Evolutionary conservation across 2,888 invertebrate species (phyloP).

Genomic region (Corythucha ciliata): DNA sequence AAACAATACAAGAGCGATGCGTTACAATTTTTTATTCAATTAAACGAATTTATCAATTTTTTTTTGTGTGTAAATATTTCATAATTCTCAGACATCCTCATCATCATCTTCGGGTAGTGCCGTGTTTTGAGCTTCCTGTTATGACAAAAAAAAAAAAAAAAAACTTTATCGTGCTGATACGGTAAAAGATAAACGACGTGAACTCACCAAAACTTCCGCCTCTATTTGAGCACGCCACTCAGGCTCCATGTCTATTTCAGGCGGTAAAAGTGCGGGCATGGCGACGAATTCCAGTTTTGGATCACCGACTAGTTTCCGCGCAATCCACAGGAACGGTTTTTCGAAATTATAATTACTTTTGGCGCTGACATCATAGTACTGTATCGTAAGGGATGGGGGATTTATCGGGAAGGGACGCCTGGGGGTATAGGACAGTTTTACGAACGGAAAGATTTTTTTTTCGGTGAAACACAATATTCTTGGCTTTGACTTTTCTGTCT

Average conservation of each 20-base stretch:
- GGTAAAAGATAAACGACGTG: no score
- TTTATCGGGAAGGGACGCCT: no score
- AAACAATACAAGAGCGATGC: no score
- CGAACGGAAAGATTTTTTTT: slow-evolving; percentile 98
- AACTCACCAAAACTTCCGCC: background rate
- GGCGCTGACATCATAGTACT: slow-evolving; percentile 99
- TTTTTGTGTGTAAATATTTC: no score
- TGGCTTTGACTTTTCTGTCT: slow-evolving; percentile 98
- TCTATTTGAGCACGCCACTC: background rate
- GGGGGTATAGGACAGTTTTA: no score
- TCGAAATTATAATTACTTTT: slow-evolving; percentile 99
- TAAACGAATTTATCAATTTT: no score
- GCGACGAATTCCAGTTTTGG: slow-evolving; percentile 98
- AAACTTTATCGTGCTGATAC: no score
- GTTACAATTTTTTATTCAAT: no score
- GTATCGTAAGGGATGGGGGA: no score
- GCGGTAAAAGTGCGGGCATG: slow-evolving; percentile 95
- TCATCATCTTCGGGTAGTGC: no score
- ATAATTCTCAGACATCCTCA: no score
- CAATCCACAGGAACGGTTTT: slow-evolving; percentile 98
- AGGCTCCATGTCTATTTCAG: slow-evolving; percentile 97
- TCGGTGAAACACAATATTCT: slow-evolving; percentile 96
- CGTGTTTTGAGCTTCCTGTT: background rate
- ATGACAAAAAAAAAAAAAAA: slow-evolving; percentile 28
- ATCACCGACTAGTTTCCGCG: slow-evolving; percentile 94